Evolutionary conservation across 2,888 invertebrate species (phyloP), one percentile per base, ranked within the genome.

Genomic region (Gymnosoma rotundatum): DNA sequence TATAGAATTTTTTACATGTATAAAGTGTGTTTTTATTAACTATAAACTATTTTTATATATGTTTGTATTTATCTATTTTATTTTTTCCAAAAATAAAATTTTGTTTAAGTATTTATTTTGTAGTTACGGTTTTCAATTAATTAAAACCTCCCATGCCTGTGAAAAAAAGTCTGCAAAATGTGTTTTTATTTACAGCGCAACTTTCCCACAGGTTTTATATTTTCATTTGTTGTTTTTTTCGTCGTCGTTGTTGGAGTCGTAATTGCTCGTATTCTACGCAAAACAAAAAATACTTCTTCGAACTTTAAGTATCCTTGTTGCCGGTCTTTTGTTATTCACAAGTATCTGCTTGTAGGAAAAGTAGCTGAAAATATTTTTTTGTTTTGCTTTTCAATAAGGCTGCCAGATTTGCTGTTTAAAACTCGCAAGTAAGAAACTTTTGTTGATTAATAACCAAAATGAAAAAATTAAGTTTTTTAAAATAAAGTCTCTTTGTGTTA

Each of bases 271-370:
- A 16, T 14, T n/a, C 12, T 14, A n/a, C 50, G 9, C 8, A 21
- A 56, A 36, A 16, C 2, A 63, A 45, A 45, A 20, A 56, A 42
- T 1, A 45, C 16, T 20, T 38, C 16, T 20, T 38, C 79, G 83
- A 83, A 79, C 83, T 83, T 61, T 75, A 60, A 32, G 20, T 75
- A 75, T 75, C 79, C 83, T 83, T 75, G 56, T 69, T 56, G 21
- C 61, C 69, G 52, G 63, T 45, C 70, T 78, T 18, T 69, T 61
- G n/a, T 58, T 58, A 10, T 56, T 38, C 12, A 2, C 50, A 42
- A 1, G 18, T 21, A 38, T 48, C 25, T 70, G 18, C 1, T 16
- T 25, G n/a, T n/a, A 14, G 7, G 21, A 56, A 25, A 45, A 45
- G 14, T 16, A 45, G 45, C 25, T n/a, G 56, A 18, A 45, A 25